phyloP scores from a whole-genome alignment of 2,888 invertebrate species.

The Cephus nigrinus region DNA sequence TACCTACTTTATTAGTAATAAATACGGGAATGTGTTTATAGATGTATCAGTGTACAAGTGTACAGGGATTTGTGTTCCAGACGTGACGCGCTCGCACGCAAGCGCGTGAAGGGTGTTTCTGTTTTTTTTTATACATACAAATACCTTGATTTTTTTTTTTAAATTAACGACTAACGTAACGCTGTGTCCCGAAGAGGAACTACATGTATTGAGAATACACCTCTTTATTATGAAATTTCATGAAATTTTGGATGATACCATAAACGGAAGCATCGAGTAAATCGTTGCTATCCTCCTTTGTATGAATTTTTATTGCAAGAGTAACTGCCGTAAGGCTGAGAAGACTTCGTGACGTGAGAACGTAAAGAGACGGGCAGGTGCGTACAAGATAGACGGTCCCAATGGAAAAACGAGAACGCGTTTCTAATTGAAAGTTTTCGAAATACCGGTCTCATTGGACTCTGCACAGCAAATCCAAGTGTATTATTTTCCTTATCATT shows the following conservation, averaged over 20 bases:
- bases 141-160: constrained; percentile 32
- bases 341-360: too few species aligned
- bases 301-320: too few species aligned
- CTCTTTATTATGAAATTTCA: constrained; percentile 65
- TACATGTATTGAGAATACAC: too few species aligned
- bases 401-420: too few species aligned
- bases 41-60: neutral
- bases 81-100: neutral
- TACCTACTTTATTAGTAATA: constrained; percentile 37
- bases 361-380: too few species aligned
- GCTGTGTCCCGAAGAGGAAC: too few species aligned
- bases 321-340: too few species aligned
- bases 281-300: neutral
- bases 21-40: neutral
- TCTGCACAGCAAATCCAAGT: too few species aligned
- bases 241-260: constrained; percentile 59
- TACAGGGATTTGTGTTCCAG: neutral
- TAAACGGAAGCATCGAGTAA: constrained; percentile 52
- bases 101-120: neutral
- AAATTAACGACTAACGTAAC: constrained; percentile 19
- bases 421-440: too few species aligned
- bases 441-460: too few species aligned
- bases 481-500: too few species aligned
- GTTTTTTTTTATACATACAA: constrained; percentile 34
- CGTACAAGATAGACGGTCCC: too few species aligned